phyloP scores from a whole-genome alignment of 2,888 invertebrate species.

The Spodoptera picta region DNA sequence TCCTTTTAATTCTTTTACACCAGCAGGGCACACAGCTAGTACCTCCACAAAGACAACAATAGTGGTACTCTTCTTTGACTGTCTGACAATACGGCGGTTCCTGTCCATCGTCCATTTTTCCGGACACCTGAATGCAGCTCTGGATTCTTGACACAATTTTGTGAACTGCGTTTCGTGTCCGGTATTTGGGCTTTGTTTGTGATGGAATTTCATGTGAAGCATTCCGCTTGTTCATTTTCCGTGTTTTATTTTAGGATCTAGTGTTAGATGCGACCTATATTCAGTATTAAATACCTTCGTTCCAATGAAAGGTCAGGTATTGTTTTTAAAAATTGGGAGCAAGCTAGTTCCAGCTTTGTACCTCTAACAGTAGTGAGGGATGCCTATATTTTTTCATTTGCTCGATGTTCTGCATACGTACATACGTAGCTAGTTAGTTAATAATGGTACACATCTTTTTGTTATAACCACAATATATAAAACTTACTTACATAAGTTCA shows the following conservation, averaged over 20 bases:
- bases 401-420: too few species aligned
- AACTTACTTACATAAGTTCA: too few species aligned
- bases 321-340: not conserved
- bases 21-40: too few species aligned
- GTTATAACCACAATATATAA: too few species aligned
- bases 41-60: too few species aligned
- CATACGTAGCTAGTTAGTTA: too few species aligned
- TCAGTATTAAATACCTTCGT: constrained; percentile 20
- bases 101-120: constrained; percentile 5
- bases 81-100: not conserved
- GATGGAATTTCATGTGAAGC: constrained; percentile 26
- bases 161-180: constrained; percentile 3
- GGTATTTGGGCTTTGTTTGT: constrained; percentile 19
- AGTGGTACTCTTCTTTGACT: too few species aligned
- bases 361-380: too few species aligned
- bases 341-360: too few species aligned
- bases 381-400: too few species aligned
- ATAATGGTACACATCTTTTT: too few species aligned
- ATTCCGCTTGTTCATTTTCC: constrained; percentile 25
- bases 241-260: constrained; percentile 10
- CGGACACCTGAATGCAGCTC: not conserved
- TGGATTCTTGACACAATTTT: constrained; percentile 7
- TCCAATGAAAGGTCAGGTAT: not conserved
- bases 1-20: too few species aligned
- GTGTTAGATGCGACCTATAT: constrained; percentile 24